Evolutionary conservation across 2,888 invertebrate species (phyloP), one percentile per base, ranked within the genome.

Genomic region (Schizotus pectinicornis): DNA sequence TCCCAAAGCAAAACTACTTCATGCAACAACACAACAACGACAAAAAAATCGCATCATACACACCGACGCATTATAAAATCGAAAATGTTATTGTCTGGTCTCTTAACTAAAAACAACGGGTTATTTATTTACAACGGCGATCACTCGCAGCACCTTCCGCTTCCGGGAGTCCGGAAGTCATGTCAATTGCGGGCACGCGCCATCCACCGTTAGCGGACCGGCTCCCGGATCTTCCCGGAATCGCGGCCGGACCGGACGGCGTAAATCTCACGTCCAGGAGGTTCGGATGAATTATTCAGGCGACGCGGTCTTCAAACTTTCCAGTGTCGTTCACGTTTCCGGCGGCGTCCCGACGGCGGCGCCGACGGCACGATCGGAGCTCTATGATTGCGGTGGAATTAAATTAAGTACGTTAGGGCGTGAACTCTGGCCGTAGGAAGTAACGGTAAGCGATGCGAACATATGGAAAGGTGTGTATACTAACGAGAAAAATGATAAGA

Each of bases 261-360:
- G 74, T 77, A 76, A 76, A 77, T 77, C 75, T 74, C 75, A 67
- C 69, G 70, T 67, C 57, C 67, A 76, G 77, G 77, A 74, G 77
- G 77, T 76, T 74, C 65, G 70, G 54, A 75, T 77, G 76, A 77
- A 77, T 77, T 74, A 76, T 77, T 76, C 76, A 77, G 68, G 60
- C 65, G 13, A 65, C 68, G 72, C 72, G 70, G 71, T 70, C 71
- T 22, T 22, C 3, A n/a, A 22, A 22, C 22, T 22, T 22, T 22
- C 2, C 22, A 22, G 22, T 22, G 70, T 69, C 72, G 70, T 69
- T 67, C 67, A 63, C 63, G 67, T 71, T 54, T 31, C 38, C 31
- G 14, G 47, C 14, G 49, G 36, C 55, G 48, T 56, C 47, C 30
- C 46, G 41, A 54, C 47, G 47, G 47, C 32, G n/a, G 38, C 32